Conservation (phyloP, 2,797 vertebrate genomes). For the Pteronotus mesoamericanus region DNA sequence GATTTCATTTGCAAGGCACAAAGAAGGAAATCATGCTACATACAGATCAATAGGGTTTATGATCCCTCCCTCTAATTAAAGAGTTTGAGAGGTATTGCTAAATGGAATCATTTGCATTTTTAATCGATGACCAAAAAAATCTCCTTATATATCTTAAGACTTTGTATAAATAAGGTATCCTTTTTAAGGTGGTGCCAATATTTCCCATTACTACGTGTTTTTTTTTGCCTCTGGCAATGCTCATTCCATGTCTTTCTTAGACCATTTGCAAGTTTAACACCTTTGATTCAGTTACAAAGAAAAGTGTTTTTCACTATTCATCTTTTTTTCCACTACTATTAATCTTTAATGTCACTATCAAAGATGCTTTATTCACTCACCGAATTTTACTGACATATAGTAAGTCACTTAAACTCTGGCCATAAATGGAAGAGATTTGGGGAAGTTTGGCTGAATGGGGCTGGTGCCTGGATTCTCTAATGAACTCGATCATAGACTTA, state of each 20-base stretch:
- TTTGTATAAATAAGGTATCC: background rate
- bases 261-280: background rate
- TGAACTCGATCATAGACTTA: background rate
- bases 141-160: background rate
- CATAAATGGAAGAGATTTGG: background rate
- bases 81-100: background rate
- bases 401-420: background rate
- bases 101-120: background rate
- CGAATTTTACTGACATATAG: background rate
- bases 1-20: background rate
- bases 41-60: background rate
- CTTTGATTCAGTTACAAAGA: background rate
- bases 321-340: background rate
- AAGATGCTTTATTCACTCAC: background rate
- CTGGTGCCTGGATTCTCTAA: background rate
- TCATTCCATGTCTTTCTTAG: background rate
- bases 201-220: background rate
- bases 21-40: background rate
- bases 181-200: background rate
- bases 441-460: background rate
- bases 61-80: background rate
- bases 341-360: background rate
- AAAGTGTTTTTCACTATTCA: background rate
- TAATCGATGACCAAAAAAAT: background rate
- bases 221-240: background rate